phyloP scores from a whole-genome alignment of 2,888 invertebrate genomes.

The Pollenia amentaria region DNA sequence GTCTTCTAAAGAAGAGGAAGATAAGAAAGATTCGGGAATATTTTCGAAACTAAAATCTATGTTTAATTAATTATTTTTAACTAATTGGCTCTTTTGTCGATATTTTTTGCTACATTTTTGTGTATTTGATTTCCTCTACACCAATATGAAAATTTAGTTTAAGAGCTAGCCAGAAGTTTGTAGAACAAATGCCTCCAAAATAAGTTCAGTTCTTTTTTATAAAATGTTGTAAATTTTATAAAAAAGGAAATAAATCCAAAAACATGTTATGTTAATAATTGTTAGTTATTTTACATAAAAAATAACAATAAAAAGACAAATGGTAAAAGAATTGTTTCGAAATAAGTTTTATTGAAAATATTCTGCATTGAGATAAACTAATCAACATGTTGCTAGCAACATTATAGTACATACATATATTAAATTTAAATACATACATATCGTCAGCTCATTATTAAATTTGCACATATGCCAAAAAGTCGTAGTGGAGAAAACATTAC shows the following conservation, averaged over 20 bases:
- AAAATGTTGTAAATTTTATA: constrained; percentile 65
- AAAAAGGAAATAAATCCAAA: constrained; percentile 21
- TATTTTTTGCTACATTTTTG: constrained; percentile 48
- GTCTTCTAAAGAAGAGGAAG: constrained; percentile 44
- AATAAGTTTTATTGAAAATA: no score
- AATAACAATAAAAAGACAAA: constrained; percentile 55
- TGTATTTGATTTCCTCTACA: constrained; percentile 42
- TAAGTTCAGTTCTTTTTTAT: constrained; percentile 44
- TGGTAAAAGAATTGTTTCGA: not conserved
- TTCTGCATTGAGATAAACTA: no score
- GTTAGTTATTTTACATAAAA: constrained; percentile 67
- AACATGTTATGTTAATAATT: constrained; percentile 55
- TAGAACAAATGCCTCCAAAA: constrained; percentile 37
- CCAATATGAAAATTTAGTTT: not conserved
- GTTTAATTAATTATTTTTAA: constrained; percentile 68
- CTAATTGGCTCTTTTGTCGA: constrained; percentile 36
- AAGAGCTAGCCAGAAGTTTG: constrained; percentile 28
- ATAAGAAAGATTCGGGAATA: constrained; percentile 68
- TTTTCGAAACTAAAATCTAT: constrained; percentile 75
- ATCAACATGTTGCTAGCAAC: no score
- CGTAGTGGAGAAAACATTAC: no score
- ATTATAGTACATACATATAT: no score
- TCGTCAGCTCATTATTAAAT: no score
- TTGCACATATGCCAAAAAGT: no score
- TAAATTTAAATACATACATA: no score